Evolutionary conservation across 2,113 vertebrate species (phyloP), one percentile per base, ranked within the genome.

Genomic region (Ciconia boyciana): DNA sequence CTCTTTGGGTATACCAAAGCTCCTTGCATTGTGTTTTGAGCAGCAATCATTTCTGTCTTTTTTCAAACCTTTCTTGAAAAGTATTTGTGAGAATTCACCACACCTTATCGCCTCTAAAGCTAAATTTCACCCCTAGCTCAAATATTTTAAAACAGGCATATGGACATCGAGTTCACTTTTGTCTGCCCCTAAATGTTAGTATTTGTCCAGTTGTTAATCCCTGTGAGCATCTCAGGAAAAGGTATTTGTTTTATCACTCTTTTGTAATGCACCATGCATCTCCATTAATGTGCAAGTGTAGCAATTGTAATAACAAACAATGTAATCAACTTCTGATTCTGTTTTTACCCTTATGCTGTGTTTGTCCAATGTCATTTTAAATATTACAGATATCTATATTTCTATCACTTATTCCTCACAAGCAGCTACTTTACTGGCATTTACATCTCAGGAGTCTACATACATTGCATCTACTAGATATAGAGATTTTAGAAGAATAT

Each of bases 341-440:
- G 0, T 61, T 89, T 93, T 83, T 51, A 54, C 7, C 5, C 16
- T 80, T 70, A 46, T 6, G 18, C 12, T 68, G 78, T 81, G 6
- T 81, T 94, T 94, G n/a, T 57, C 49, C 22, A 51, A 11, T 49
- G 51, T 93, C n/a, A 71, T 87, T 95, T 94, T 77, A 77, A 68
- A 36, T 75, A 64, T 36, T 77, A 57, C 6, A 34, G 29, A 10
- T 64, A 54, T 20, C 14, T 80, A 54, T 43, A 66, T 66, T 92
- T 81, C 8, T 90, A 14, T 90, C 21, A 28, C 54, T 92, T 69
- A 29, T 7, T 41, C 44, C 21, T 84, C 24, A 20, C 25, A 87
- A 87, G n/a, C 39, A 91, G 54, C 22, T 87, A 58, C 31, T 90
- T 76, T 58, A 62, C 43, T 69, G 52, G 43, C 20, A 70, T 87